Conservation (phyloP, 1,140 invertebrate species). For the Microplitis demolitor region DNA sequence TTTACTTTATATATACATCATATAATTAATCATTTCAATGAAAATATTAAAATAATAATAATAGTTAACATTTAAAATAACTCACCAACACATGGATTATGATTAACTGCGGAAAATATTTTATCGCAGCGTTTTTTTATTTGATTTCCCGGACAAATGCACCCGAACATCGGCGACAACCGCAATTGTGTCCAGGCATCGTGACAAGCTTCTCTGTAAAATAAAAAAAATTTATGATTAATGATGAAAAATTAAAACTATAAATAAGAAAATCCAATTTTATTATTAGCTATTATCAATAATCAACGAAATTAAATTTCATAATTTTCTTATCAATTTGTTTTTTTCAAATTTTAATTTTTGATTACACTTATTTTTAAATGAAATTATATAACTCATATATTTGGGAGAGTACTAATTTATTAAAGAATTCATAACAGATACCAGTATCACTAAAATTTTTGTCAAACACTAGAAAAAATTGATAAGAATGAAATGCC, state of each 20-base stretch:
- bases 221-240: conserved; percentile 26
- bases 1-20: no score
- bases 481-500: not conserved
- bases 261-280: not conserved
- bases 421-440: no score
- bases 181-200: conserved; percentile 83
- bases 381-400: no score
- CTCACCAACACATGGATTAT: conserved; percentile 91
- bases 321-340: no score
- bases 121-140: conserved; percentile 85
- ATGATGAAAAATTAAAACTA: not conserved
- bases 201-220: conserved; percentile 77
- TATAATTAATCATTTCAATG: conserved; percentile 26
- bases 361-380: no score
- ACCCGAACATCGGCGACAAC: conserved; percentile 85
- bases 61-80: conserved; percentile 42
- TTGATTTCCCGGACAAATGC: conserved; percentile 87
- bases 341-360: no score
- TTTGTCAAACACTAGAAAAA: not conserved
- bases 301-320: no score
- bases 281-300: no score
- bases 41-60: conserved; percentile 22
- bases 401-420: no score
- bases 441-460: not conserved
- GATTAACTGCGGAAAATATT: conserved; percentile 84